Conservation (phyloP, 2,113 vertebrate species). For the Fulica atra region DNA sequence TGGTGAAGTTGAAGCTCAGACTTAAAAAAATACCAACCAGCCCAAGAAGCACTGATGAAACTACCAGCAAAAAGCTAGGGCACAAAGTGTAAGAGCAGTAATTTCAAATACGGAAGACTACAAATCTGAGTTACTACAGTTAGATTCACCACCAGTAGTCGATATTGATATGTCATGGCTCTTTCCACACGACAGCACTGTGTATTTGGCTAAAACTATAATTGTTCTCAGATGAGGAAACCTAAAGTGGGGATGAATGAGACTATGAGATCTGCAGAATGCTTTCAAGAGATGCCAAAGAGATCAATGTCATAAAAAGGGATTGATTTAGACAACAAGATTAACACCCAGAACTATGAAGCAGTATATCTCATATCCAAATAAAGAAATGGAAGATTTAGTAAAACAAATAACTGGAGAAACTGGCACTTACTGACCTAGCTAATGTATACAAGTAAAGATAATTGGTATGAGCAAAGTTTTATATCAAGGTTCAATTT, state of each 20-base stretch:
- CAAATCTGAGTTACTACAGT: neutral
- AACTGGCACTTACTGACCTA: neutral
- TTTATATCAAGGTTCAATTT: neutral
- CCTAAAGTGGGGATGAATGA: neutral
- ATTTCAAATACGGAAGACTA: neutral
- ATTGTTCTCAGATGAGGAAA: conserved; percentile 46
- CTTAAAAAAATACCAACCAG: neutral
- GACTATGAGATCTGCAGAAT: neutral
- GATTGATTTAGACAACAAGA: conserved; percentile 26
- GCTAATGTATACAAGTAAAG: neutral
- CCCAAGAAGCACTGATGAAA: neutral
- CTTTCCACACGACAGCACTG: neutral
- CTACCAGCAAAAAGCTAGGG: neutral
- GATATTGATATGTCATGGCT: neutral
- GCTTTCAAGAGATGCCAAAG: conserved; percentile 12
- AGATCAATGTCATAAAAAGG: neutral
- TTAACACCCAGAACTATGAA: neutral
- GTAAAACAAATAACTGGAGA: conserved; percentile 1
- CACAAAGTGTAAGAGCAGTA: neutral
- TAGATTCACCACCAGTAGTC: neutral
- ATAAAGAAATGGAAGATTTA: conserved; percentile 1
- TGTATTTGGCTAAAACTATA: conserved; percentile 6
- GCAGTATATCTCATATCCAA: neutral
- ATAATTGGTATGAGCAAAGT: neutral
- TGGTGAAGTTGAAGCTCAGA: neutral